A percentile compares a stretch with the other conserved stretches of the same genome.
Evolutionary conservation across 1,140 invertebrate genomes (phyloP).

Genomic region (Apis laboriosa): DNA sequence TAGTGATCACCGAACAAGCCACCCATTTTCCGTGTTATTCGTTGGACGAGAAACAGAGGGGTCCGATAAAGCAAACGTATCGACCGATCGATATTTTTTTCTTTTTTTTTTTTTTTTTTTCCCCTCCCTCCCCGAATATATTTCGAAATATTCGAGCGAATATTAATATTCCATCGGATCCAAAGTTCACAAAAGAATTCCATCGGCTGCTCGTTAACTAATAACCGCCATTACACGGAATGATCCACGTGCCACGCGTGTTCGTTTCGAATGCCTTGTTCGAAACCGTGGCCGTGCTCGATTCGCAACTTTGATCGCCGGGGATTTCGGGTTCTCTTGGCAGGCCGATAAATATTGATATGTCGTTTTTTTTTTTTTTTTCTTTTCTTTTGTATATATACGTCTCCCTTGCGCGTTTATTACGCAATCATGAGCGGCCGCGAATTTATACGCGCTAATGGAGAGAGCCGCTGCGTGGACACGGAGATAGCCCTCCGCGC

Average conservation of each 20-base stretch:
- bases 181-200: not conserved
- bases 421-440: constrained; percentile 46
- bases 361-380: constrained; percentile 26
- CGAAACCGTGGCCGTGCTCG: not conserved
- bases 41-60: too few relatives aligned
- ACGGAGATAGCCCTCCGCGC: constrained; percentile 14
- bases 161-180: not conserved
- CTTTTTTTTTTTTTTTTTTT: not conserved
- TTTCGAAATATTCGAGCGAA: not conserved
- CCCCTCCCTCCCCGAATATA: not conserved
- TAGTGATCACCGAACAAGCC: too few relatives aligned
- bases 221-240: not conserved
- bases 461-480: constrained; percentile 27
- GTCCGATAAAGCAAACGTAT: not conserved
- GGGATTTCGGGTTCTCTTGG: not conserved
- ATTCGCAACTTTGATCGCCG: not conserved
- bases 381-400: too few relatives aligned
- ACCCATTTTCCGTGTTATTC: too few relatives aligned
- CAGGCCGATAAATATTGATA: constrained; percentile 56
- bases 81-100: not conserved
- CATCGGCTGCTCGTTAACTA: not conserved
- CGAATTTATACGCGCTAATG: constrained; percentile 58
- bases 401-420: constrained; percentile 47
- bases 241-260: not conserved
- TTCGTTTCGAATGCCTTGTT: not conserved